Evolutionary conservation across 2,888 invertebrate genomes (phyloP), one percentile per base, ranked within the genome.

Genomic region (Gastrophysa polygoni): DNA sequence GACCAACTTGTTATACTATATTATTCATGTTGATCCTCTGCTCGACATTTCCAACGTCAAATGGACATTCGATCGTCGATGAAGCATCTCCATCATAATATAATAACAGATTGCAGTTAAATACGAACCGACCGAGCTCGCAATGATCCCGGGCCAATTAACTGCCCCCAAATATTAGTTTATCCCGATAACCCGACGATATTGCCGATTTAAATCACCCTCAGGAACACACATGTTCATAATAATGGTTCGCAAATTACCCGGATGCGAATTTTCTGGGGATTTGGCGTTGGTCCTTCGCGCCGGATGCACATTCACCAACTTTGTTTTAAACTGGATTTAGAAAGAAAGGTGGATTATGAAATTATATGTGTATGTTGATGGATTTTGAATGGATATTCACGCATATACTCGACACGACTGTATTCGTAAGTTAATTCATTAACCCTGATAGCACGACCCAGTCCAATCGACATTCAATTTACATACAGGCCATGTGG

Each of bases 141-240:
- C 17, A 16, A 21, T 20, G 20, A 14, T 34, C 14, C 34, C 20
- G 34, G n/a, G 14, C 21, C 21, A 34, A 38, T 52, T 17, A 52
- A 52, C 52, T 6, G 38, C 18, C 4, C 18, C 50, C 16, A 38
- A 51, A 52, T 52, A 38, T 38, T 24, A 24, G 38, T 52, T 38
- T 38, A 38, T 38, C n/a, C 18, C 38, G 34, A 52, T 38, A 52
- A 14, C 52, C 24, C 7, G 24, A 20, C 52, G 18, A 52, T n/a
- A 14, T 52, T 52, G 18, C 52, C 18, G 52, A 52, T 20, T 21
- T 24, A 5, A 52, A 38, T 52, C 21, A 38, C 4, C 14, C 38
- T 11, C 21, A 21, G n/a, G 1, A 21, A 17, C 24, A 11, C 20
- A 21, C 21, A 8, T 52, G 18, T 20, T n/a, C 3, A 38, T 10